Evolutionary conservation across 2,113 vertebrate genomes (phyloP).

Genomic region (Cairina moschata): DNA sequence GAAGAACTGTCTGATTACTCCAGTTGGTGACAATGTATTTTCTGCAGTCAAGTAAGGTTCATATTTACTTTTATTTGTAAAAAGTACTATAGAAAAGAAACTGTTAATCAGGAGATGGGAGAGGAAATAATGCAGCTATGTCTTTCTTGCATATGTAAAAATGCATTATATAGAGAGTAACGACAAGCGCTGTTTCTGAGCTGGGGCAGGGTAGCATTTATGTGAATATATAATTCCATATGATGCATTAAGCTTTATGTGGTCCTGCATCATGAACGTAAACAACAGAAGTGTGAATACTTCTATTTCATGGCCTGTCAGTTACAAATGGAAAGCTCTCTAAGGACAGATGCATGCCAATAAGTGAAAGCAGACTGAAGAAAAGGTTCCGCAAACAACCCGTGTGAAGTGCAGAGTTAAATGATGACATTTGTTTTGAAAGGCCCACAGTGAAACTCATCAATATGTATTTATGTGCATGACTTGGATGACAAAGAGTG

Average conservation of each 20-base stretch:
- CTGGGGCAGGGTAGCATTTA: background rate
- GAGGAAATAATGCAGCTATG: background rate
- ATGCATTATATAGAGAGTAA: background rate
- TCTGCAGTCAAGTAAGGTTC: constrained; percentile 91
- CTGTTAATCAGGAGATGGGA: background rate
- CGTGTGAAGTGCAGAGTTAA: background rate
- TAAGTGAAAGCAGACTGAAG: background rate
- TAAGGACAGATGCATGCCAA: background rate
- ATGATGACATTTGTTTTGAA: background rate
- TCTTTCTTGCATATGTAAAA: background rate
- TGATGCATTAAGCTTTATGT: background rate
- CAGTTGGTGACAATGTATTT: constrained; percentile 93
- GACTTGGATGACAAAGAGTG: background rate
- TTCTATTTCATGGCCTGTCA: background rate
- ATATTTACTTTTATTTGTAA: background rate
- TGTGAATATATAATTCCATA: background rate
- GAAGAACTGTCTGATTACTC: constrained; percentile 87
- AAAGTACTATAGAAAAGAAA: background rate
- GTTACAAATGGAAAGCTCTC: background rate
- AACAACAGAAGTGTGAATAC: background rate
- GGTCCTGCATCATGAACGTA: background rate
- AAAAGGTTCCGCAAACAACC: background rate
- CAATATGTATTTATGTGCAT: background rate
- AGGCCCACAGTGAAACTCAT: background rate
- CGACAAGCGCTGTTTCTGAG: background rate